A percentile compares a stretch with the other conserved stretches of the same genome.
Evolutionary conservation across 2,113 vertebrate species (phyloP).

Genomic region (Puntigrus tetrazona): DNA sequence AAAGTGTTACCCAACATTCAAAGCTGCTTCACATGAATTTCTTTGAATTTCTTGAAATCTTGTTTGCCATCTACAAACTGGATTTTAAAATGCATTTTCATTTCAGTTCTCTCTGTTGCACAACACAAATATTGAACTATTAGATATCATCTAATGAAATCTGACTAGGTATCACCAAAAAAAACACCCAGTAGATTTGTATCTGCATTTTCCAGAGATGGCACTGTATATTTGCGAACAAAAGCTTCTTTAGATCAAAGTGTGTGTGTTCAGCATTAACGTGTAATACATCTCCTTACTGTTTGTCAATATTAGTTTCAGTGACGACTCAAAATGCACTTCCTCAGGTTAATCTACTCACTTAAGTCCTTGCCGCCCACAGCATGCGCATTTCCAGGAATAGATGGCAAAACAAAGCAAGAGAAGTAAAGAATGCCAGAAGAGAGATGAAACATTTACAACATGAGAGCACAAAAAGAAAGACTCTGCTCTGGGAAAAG

Average conservation of each 20-base stretch:
- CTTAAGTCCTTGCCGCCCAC: not conserved
- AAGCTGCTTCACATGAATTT: no score
- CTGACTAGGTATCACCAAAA: not conserved
- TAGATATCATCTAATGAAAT: not conserved
- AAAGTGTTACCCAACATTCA: no score
- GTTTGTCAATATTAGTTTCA: slow-evolving; percentile 14
- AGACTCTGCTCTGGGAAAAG: not conserved
- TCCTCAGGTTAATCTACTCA: not conserved
- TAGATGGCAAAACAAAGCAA: not conserved
- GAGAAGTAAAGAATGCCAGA: not conserved
- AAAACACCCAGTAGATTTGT: not conserved
- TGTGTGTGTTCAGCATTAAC: not conserved
- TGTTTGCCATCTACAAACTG: not conserved
- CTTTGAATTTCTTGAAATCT: no score
- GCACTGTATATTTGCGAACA: not conserved
- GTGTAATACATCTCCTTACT: not conserved
- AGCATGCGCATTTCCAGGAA: not conserved
- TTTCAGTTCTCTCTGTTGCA: no score
- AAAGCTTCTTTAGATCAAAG: not conserved
- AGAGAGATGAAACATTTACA: not conserved
- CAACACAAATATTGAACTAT: no score
- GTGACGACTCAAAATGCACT: not conserved
- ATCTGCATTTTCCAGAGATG: not conserved
- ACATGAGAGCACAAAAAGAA: not conserved
- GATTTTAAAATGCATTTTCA: not conserved